A percentile compares a stretch with the other conserved stretches of the same genome.
phyloP scores from a whole-genome alignment of 1,140 invertebrate species.

The Drosophila pectinifera region DNA sequence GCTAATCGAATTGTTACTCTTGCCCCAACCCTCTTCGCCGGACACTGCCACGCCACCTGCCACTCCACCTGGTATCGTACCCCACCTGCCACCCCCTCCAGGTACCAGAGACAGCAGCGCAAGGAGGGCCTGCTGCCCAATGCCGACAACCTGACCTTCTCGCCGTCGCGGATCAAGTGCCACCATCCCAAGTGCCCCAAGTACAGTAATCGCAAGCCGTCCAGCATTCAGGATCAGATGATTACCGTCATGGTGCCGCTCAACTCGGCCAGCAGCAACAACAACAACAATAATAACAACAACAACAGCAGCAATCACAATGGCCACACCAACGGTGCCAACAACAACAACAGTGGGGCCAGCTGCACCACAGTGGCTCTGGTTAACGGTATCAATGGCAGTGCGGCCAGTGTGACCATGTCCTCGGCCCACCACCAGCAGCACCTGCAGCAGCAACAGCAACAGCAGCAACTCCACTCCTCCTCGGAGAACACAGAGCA shows the following conservation, averaged over 20 bases:
- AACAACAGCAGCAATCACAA: constrained; percentile 31
- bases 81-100: no score
- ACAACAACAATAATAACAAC: constrained; percentile 52
- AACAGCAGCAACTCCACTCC: constrained; percentile 57
- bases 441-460: constrained; percentile 18
- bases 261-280: constrained; percentile 76
- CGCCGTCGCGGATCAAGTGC: constrained; percentile 83
- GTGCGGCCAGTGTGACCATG: constrained; percentile 60
- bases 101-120: constrained; percentile 82
- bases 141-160: constrained; percentile 84
- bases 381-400: constrained; percentile 73
- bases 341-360: constrained; percentile 28
- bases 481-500: constrained; percentile 84
- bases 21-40: background rate
- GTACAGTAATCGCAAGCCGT: constrained; percentile 80
- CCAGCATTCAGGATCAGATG: constrained; percentile 84
- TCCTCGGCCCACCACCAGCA: constrained; percentile 53
- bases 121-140: constrained; percentile 83
- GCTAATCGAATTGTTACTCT: constrained; percentile 57
- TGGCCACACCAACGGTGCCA: constrained; percentile 24
- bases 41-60: background rate
- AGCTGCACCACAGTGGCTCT: constrained; percentile 67
- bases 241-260: constrained; percentile 84
- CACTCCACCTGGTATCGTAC: background rate
- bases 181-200: constrained; percentile 85